Evolutionary conservation across 2,888 invertebrate species (phyloP).

Genomic region (Crocallis elinguaria): DNA sequence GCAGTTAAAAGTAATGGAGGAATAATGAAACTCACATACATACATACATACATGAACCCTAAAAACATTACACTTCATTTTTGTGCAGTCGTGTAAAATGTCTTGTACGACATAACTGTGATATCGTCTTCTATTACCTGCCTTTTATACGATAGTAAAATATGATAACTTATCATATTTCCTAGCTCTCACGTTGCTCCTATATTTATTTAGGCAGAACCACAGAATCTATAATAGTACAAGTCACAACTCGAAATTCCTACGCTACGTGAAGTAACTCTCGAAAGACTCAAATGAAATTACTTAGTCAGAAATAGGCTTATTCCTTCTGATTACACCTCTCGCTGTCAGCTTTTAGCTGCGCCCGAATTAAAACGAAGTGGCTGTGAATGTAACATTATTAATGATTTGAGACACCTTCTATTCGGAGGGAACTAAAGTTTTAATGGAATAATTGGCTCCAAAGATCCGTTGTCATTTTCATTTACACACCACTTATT

Average conservation of each 20-base stretch:
- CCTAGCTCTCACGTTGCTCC: neutral
- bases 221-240: too few relatives aligned
- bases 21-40: too few relatives aligned
- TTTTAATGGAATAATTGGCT: slow-evolving; percentile 22
- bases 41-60: too few relatives aligned
- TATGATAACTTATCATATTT: too few relatives aligned
- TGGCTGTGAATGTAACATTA: slow-evolving; percentile 49
- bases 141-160: too few relatives aligned
- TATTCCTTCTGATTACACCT: slow-evolving; percentile 53
- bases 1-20: too few relatives aligned
- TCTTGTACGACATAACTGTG: too few relatives aligned
- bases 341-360: slow-evolving; percentile 46
- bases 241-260: slow-evolving; percentile 25
- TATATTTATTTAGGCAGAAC: slow-evolving; percentile 21
- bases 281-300: slow-evolving; percentile 51
- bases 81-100: too few relatives aligned
- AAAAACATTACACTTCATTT: too few relatives aligned
- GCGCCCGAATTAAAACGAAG: slow-evolving; percentile 51
- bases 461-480: slow-evolving; percentile 6
- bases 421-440: slow-evolving; percentile 10
- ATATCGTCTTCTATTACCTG: too few relatives aligned
- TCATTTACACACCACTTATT: slow-evolving; percentile 5
- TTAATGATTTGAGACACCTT: slow-evolving; percentile 46
- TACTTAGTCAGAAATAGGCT: slow-evolving; percentile 57
- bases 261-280: slow-evolving; percentile 40